phyloP scores from a whole-genome alignment of 2,888 invertebrate species.

The Drosophila mercatorum region DNA sequence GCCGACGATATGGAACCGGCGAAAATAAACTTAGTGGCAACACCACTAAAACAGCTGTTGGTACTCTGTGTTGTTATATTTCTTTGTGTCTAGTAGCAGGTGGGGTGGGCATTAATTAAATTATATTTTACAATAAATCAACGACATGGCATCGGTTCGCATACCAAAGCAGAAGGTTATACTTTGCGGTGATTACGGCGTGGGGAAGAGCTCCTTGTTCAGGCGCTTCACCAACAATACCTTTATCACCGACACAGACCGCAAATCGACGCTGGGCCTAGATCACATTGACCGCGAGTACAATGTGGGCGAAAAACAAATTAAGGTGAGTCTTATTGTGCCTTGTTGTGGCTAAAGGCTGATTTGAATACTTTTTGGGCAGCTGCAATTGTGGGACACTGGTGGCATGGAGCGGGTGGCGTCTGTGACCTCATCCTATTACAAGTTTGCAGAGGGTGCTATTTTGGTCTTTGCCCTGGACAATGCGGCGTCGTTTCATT shows the following conservation, averaged over 20 bases:
- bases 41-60: constrained; percentile 47
- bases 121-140: constrained; percentile 32
- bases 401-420: constrained; percentile 98
- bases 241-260: constrained; percentile 90
- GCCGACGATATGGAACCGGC: not conserved
- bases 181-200: constrained; percentile 97
- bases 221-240: constrained; percentile 91
- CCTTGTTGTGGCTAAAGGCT: not conserved
- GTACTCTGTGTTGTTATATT: constrained; percentile 31
- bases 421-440: constrained; percentile 97
- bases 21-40: constrained; percentile 29
- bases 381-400: constrained; percentile 98
- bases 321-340: constrained; percentile 66
- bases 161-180: constrained; percentile 96
- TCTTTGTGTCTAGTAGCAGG: constrained; percentile 40
- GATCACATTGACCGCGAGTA: constrained; percentile 95
- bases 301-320: constrained; percentile 89
- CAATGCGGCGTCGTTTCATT: constrained; percentile 96
- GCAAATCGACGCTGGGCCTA: constrained; percentile 94
- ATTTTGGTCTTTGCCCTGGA: constrained; percentile 95
- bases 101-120: constrained; percentile 46
- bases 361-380: constrained; percentile 27
- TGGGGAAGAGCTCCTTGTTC: constrained; percentile 97
- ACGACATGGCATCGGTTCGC: constrained; percentile 91
- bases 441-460: constrained; percentile 97